Evolutionary conservation across 2,797 vertebrate genomes (phyloP).

Genomic region (Oreonectes daqikongensis): DNA sequence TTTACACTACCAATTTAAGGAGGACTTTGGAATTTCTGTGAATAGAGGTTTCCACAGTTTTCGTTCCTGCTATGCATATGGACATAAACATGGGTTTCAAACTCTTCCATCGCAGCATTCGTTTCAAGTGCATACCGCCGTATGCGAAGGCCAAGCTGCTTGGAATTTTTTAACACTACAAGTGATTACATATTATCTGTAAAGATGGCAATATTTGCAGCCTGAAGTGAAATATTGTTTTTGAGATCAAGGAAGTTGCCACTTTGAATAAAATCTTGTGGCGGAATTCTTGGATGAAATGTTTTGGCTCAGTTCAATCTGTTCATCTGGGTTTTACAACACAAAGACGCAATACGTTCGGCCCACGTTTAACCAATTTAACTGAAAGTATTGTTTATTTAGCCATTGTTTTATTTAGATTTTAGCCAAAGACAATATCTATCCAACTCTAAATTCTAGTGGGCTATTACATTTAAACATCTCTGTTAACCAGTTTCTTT

Average conservation of each 20-base stretch:
- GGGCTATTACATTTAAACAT: no score
- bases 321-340: not conserved
- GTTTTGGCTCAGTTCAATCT: slow-evolving; percentile 69
- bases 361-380: not conserved
- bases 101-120: slow-evolving; percentile 83
- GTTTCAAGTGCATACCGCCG: slow-evolving; percentile 84
- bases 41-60: slow-evolving; percentile 79
- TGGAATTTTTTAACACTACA: slow-evolving; percentile 83
- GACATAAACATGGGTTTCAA: slow-evolving; percentile 71
- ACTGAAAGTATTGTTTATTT: not conserved
- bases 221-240: slow-evolving; percentile 91
- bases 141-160: slow-evolving; percentile 70
- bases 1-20: slow-evolving; percentile 68
- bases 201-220: slow-evolving; percentile 85
- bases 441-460: no score
- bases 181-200: slow-evolving; percentile 74
- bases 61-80: slow-evolving; percentile 82
- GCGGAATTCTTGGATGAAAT: slow-evolving; percentile 80
- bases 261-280: slow-evolving; percentile 94
- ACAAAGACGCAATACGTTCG: not conserved
- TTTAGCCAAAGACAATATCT: not conserved
- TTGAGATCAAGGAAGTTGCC: slow-evolving; percentile 86
- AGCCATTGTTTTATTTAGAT: not conserved
- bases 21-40: slow-evolving; percentile 79
- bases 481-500: no score